Conservation (phyloP, 2,888 invertebrate species). For the Oligia fasciuncula region DNA sequence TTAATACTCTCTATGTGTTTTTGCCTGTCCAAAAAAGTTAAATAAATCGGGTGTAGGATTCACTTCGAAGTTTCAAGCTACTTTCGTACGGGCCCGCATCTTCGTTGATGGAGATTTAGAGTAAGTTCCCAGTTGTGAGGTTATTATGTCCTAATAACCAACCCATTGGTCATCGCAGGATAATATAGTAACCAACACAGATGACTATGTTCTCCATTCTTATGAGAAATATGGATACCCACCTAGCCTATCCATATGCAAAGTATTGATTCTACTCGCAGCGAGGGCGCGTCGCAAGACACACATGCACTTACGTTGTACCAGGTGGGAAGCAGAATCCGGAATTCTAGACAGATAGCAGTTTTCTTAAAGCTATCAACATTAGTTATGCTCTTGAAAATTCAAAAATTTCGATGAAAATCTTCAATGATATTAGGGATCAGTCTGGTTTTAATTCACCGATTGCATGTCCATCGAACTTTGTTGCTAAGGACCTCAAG, state of each 20-base stretch:
- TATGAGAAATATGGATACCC: not conserved
- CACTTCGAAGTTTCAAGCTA: no score
- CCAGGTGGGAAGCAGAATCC: not conserved
- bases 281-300: constrained; percentile 3
- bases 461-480: constrained; percentile 17
- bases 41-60: no score
- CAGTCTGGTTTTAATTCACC: not conserved
- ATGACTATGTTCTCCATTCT: not conserved
- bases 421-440: not conserved
- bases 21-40: not conserved
- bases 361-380: not conserved
- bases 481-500: constrained; percentile 9
- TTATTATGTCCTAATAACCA: not conserved
- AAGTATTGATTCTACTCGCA: constrained; percentile 31
- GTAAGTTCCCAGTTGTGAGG: no score
- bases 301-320: not conserved
- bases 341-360: not conserved
- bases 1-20: not conserved
- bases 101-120: no score
- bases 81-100: no score
- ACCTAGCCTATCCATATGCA: not conserved
- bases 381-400: not conserved
- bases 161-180: not conserved
- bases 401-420: not conserved
- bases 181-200: not conserved